Base-by-base conservation (phyloP, 2,888 invertebrate species). In the Leistus spinibarbis region DNA sequence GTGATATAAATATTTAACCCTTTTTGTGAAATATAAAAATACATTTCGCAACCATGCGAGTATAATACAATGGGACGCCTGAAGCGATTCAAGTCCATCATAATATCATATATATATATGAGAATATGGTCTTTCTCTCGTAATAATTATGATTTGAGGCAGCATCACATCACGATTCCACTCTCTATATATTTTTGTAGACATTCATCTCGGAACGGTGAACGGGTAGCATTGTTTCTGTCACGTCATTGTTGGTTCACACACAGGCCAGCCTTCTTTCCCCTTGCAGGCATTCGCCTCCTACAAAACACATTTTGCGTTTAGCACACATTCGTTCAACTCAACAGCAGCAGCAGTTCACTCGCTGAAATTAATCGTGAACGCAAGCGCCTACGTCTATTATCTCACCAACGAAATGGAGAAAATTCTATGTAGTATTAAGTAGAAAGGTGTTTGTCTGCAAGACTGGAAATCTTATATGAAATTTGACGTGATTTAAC, bases 171-270 rank as follows among this genome's bases (percentile, higher is more conserved):
- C 40, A 5, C 40, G 40, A 24, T 24, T 7, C 24, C 24, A 4
- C 24, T 24, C 24, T 24, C 3, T 40, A 40, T 40, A 40, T 40
- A 60, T 60, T 60, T 60, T 60, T 60, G 7, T 60, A 60, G 10
- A 40, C 60, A 60, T 60, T 60, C 60, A 60, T 60, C 60, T 60
- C n/a, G n/a, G n/a, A n/a, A n/a, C n/a, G n/a, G n/a, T n/a, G 20
- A 10, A 22, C 60, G 60, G 19, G 10, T 3, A 13, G 20, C 60
- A 60, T 60, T 60, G 60, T 60, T 60, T 60, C 60, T 60, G 60
- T 13, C 60, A 60, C 60, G 60, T 60, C 60, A 60, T 60, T 60
- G 60, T 60, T 60, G 60, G 60, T 19, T 19, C 22, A 10, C 13
- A 40, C 40, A 40, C 40, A 40, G 5, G 5, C 40, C 40, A 10